Base-by-base conservation (phyloP, 2,888 invertebrate genomes). In the Boloria euphrosyne region DNA sequence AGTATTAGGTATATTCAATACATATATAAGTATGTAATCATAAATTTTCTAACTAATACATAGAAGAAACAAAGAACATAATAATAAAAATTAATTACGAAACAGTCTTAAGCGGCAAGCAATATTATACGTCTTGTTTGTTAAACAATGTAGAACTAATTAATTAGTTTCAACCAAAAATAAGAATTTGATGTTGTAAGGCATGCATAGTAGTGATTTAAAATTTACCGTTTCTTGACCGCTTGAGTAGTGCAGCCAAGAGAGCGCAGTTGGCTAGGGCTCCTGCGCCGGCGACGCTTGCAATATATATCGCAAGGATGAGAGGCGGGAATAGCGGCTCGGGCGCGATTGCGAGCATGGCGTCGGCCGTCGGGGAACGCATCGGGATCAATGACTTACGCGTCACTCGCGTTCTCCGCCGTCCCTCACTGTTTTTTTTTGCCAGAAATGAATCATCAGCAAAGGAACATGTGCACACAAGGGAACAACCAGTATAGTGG, bases 371-470 rank as follows among this genome's bases (percentile, higher is more conserved):
- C 81, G 87, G 83, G 88, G 89, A 87, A 83, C 83, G 86, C 80
- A 77, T 75, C 83, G 91, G 91, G 91, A 91, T 87, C 91, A 90
- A 90, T 91, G 92, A 91, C 90, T 89, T 81, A 78, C 80, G 75
- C 89, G 87, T 84, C 86, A 84, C 84, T 80, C 81, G 84, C 89
- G 84, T 84, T 80, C 86, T 78, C 85, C 75, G 85, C 90, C 75
- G 93, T 83, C 83, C 80, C 75, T 77, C 73, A 76, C 72, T 73
- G 73, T 73, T 73, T 80, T 86, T 46, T 88, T 88, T 85, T 83
- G 84, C 81, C 79, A 80, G 75, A 79, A 78, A 83, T 90, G 90
- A 90, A 80, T 90, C 90, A 90, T 83, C 83, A 76, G 75, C 68
- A 70, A 76, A 76, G 74, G 78, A 80, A 87, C 90, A 89, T 87